Conservation (phyloP, 2,888 invertebrate species). For the Archaeoteleia sp. region DNA sequence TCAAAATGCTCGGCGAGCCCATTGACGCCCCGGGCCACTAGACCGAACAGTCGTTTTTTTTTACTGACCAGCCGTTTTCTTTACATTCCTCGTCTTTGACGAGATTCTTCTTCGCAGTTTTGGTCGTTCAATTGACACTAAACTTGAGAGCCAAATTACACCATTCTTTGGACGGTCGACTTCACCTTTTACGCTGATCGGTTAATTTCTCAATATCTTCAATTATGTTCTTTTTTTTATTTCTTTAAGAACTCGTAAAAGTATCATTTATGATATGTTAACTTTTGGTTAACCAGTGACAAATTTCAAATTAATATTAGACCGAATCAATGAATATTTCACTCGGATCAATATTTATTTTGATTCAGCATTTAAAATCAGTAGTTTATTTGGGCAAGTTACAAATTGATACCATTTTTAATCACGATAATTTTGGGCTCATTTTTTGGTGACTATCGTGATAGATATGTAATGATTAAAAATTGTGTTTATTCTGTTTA, state of each 20-base stretch:
- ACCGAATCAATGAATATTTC: too few relatives aligned
- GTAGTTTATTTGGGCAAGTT: too few relatives aligned
- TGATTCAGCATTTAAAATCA: too few relatives aligned
- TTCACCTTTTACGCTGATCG: not conserved
- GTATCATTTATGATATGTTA: too few relatives aligned
- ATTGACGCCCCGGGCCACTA: constrained; percentile 10
- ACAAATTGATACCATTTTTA: too few relatives aligned
- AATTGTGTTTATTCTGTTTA: too few relatives aligned
- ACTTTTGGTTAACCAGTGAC: too few relatives aligned
- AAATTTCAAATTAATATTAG: too few relatives aligned
- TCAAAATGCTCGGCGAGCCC: constrained; percentile 6
- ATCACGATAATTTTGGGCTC: too few relatives aligned
- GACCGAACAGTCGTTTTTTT: constrained; percentile 1
- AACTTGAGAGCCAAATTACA: constrained; percentile 1
- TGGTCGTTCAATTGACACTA: constrained; percentile 25
- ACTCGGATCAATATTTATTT: too few relatives aligned
- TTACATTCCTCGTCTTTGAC: constrained; percentile 21
- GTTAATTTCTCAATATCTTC: not conserved
- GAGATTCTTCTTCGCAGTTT: constrained; percentile 9
- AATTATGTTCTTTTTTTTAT: not conserved
- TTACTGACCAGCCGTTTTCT: constrained; percentile 10
- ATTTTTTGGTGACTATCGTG: too few relatives aligned
- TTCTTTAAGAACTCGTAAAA: not conserved
- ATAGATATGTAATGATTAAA: too few relatives aligned
- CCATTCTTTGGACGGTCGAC: not conserved